phyloP scores from a whole-genome alignment of 2,888 invertebrate genomes.

The Uropetala carovei region DNA sequence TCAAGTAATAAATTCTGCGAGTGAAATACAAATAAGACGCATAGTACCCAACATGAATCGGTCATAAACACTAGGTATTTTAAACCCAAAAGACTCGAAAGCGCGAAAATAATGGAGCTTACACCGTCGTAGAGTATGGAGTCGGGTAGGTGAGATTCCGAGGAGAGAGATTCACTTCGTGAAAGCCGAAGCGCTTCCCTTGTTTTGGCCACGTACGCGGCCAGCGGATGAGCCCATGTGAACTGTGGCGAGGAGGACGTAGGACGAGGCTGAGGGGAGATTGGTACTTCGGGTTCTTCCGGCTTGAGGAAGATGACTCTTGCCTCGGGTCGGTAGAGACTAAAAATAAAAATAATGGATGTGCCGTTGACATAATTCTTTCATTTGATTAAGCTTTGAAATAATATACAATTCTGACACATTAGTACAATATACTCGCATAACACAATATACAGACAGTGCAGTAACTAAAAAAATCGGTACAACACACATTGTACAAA shows the following conservation, averaged over 20 bases:
- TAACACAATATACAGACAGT: no score
- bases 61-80: not conserved
- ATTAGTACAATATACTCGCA: no score
- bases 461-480: no score
- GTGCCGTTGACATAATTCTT: no score
- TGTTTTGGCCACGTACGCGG: conserved; percentile 75
- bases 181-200: conserved; percentile 76
- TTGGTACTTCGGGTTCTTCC: conserved; percentile 1
- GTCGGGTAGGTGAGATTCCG: conserved; percentile 44
- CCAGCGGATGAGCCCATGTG: conserved; percentile 68
- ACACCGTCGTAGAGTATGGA: conserved; percentile 45
- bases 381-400: no score
- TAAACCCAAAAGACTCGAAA: not conserved
- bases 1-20: no score
- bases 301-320: conserved; percentile 36
- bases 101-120: not conserved
- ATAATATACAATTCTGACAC: no score
- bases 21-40: not conserved
- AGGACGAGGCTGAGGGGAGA: not conserved
- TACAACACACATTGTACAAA: no score
- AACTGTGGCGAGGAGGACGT: not conserved
- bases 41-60: not conserved
- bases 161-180: conserved; percentile 74
- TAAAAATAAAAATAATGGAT: not conserved
- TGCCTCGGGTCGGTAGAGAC: conserved; percentile 54